These are phyloP conservation scores for Cheilinus undulatus DNA, from an alignment of 2,113 vertebrate species.

Conservation along the genomic window DNA sequence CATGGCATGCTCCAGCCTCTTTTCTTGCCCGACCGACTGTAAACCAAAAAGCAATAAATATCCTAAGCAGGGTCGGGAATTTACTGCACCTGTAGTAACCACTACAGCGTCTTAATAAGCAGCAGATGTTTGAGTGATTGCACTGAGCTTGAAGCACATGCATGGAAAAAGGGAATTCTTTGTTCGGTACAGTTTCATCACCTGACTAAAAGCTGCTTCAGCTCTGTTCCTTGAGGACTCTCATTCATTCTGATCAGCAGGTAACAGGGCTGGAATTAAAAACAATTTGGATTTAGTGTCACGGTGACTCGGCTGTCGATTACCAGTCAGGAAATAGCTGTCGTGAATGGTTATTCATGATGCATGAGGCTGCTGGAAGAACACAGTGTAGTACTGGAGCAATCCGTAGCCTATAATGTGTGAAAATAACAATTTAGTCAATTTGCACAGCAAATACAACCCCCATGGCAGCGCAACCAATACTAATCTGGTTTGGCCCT, in stretches of 20 bases:
- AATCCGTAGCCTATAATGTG: constrained; percentile 30
- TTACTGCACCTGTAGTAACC: constrained; percentile 85
- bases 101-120: constrained; percentile 74
- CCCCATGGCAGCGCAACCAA: constrained; percentile 13
- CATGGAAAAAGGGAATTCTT: constrained; percentile 51
- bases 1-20: constrained; percentile 48
- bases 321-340: constrained; percentile 64
- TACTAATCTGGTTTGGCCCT: neutral
- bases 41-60: constrained; percentile 83
- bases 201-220: constrained; percentile 43
- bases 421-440: constrained; percentile 37
- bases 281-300: constrained; percentile 69
- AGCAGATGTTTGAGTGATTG: constrained; percentile 78
- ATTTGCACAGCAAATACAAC: constrained; percentile 22
- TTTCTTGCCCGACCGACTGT: constrained; percentile 63
- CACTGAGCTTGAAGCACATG: constrained; percentile 31
- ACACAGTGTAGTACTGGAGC: neutral
- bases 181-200: constrained; percentile 73
- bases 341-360: constrained; percentile 51
- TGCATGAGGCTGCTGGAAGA: constrained; percentile 27
- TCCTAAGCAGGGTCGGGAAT: constrained; percentile 76
- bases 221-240: constrained; percentile 11
- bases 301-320: constrained; percentile 47
- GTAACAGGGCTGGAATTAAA: constrained; percentile 59
- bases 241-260: constrained; percentile 55